Percentiles rank a stretch among this genome's conserved stretches.
These are phyloP conservation scores for Gobius niger DNA, from an alignment of 2,113 vertebrate genomes.

Conservation along the genomic window DNA sequence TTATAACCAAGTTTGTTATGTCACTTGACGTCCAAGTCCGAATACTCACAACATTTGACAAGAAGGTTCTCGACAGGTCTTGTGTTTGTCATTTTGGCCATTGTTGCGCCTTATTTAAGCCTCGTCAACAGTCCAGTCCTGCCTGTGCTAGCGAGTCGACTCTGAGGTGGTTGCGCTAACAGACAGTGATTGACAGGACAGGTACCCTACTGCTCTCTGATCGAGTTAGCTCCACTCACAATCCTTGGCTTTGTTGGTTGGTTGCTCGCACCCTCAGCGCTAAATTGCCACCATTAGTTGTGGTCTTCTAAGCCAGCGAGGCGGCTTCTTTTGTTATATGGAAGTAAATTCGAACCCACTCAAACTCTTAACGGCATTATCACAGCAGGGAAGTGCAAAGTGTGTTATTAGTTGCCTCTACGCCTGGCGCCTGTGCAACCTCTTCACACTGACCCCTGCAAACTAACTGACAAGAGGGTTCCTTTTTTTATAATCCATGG, in stretches of 20 bases:
- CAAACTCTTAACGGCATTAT: conserved; percentile 48
- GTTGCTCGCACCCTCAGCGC: conserved; percentile 58
- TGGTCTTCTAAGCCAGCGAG: conserved; percentile 7
- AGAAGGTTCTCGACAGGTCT: not conserved
- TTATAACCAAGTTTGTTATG: too few relatives aligned
- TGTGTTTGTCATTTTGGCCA: conserved; percentile 44
- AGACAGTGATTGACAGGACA: conserved; percentile 76
- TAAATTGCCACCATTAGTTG: conserved; percentile 59
- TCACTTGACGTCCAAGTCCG: too few relatives aligned
- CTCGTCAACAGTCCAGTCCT: conserved; percentile 22
- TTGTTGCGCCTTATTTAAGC: conserved; percentile 20
- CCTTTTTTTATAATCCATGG: not conserved
- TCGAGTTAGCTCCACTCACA: conserved; percentile 68
- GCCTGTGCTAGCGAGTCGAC: conserved; percentile 14
- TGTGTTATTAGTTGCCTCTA: conserved; percentile 42
- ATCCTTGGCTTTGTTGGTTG: conserved; percentile 63
- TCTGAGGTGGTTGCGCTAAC: conserved; percentile 39
- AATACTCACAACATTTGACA: too few relatives aligned
- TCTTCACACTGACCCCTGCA: conserved; percentile 18
- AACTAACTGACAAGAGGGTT: conserved; percentile 24
- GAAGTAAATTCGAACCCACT: conserved; percentile 43
- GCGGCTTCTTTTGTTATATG: conserved; percentile 42
- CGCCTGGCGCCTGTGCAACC: conserved; percentile 23
- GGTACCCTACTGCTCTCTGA: conserved; percentile 64
- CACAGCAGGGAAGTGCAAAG: conserved; percentile 40